Percentiles rank a stretch among this genome's conserved stretches.
These are phyloP conservation scores for Tyto alba DNA, from an alignment of 2,113 vertebrate genomes.

Conservation along the genomic window DNA sequence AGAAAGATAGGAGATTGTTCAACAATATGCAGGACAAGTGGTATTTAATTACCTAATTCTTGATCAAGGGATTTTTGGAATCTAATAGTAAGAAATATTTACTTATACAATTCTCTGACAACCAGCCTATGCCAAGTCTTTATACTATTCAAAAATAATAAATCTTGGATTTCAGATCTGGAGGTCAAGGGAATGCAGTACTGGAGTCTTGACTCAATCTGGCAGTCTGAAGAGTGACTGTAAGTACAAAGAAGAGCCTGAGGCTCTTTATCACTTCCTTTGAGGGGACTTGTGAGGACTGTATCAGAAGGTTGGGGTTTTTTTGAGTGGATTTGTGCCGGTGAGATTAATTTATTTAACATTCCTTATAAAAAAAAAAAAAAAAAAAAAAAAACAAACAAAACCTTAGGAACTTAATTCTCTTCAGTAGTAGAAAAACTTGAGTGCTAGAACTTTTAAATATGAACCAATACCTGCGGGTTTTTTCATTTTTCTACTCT, in stretches of 20 bases:
- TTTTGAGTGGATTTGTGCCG: neutral
- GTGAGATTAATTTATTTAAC: neutral
- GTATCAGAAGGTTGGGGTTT: neutral
- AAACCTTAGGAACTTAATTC: neutral
- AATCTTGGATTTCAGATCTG: neutral
- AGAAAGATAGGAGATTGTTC: too few relatives aligned
- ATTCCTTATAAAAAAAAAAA: neutral
- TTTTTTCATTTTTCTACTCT: neutral
- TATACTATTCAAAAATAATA: neutral
- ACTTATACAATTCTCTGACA: neutral
- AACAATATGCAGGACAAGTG: neutral
- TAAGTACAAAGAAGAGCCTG: neutral
- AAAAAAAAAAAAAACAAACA: neutral
- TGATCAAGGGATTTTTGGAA: conserved; percentile 29
- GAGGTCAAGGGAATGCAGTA: neutral
- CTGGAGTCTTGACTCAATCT: neutral
- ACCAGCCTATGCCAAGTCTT: neutral
- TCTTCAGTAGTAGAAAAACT: neutral
- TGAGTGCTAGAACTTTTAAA: neutral
- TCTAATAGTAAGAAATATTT: neutral
- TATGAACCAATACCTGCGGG: neutral
- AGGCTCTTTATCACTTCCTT: neutral
- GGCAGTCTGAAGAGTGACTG: neutral
- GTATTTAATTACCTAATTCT: conserved; percentile 16
- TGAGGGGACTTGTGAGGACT: neutral